These are phyloP conservation scores for Cochlearius cochlearius DNA, from an alignment of 2,113 vertebrate genomes.

Conservation along the genomic window DNA sequence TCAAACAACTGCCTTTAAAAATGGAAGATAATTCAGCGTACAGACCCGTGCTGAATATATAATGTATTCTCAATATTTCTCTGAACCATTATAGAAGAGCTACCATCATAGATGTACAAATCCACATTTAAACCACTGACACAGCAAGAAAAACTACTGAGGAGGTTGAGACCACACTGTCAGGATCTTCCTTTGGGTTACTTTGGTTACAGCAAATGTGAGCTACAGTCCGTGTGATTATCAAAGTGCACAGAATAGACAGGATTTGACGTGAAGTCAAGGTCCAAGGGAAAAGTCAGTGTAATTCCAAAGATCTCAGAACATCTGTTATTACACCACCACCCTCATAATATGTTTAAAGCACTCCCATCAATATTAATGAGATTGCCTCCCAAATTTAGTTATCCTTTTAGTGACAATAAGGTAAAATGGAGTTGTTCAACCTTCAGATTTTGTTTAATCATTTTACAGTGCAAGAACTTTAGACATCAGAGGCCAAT, in stretches of 20 bases:
- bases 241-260: not conserved
- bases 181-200: not conserved
- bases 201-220: not conserved
- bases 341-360: not conserved
- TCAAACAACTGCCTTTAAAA: conserved; percentile 27
- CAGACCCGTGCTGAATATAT: not conserved
- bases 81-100: not conserved
- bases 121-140: not conserved
- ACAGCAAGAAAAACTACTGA: not conserved
- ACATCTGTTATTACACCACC: not conserved
- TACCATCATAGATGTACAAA: not conserved
- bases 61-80: not conserved
- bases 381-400: not conserved
- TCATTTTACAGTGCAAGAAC: not conserved
- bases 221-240: not conserved
- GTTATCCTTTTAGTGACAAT: not conserved
- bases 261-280: not conserved
- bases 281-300: not conserved
- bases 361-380: not conserved
- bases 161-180: not conserved
- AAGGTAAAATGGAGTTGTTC: not conserved
- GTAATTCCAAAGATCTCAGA: not conserved
- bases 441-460: not conserved
- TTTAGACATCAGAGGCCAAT: not conserved
- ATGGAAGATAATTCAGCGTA: not conserved